Base-by-base conservation (phyloP, 2,888 invertebrate species). In the Helobdella robusta region DNA sequence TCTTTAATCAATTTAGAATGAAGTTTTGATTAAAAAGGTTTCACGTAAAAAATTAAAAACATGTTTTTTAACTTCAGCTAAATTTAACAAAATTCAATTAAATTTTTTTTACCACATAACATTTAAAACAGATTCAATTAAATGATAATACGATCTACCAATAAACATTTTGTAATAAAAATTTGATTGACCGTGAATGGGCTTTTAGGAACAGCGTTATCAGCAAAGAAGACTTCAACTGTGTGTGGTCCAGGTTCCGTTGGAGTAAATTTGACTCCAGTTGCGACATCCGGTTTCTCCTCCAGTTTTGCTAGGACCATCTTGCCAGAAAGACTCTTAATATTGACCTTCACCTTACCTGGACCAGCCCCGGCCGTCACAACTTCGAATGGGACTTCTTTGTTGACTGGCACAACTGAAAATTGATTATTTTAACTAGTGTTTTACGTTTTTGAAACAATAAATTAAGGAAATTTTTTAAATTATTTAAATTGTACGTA, bases 331-430 rank as follows among this genome's bases (percentile, higher is more conserved):
- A 60, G 65, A 36, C 65, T 60, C 5, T 59, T 65, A 15, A 65
- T 60, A 30, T 50, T 52, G 28, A 60, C 65, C 25, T 60, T 65
- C 46, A 60, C 60, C 60, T 65, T 59, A 50, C 65, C 65, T 23
- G 59, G 52, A 23, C 65, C 65, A 32, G 65, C 65, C 15, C 65
- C 60, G 23, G 65, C 65, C 11, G 65, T 65, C n/a, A 65, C 65
- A 25, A 65, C 65, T 30, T 65, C 65, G 36, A 65, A 65, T 2
- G 59, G 34, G 0, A 65, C 65, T 28, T 65, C 65, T 32, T 46
- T 65, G 59, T 65, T 65, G 25, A 64, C 36, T 25, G 64, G 64
- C 11, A 64, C 58, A 11, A 48, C 65, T 65, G 48, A 44, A 44
- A 44, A 44, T 44, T 25, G 15, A 50, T 25, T 28, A 50, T 5